Conservation (phyloP, 1,140 invertebrate species). For the Drosophila trapezifrons region DNA sequence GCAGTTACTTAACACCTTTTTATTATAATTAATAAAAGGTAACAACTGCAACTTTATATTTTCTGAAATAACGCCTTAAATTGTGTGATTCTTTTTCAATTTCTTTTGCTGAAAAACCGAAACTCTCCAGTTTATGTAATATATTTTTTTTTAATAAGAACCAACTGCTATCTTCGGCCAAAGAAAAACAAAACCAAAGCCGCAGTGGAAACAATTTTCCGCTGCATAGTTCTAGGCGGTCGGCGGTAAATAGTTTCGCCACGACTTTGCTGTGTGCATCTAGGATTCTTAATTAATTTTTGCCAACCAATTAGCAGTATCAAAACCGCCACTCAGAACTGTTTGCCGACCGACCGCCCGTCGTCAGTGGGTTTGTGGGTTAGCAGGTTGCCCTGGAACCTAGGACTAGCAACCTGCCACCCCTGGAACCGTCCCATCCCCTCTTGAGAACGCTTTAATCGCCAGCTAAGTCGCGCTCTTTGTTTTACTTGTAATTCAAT, state of each 20-base stretch:
- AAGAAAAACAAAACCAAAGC: slow-evolving; percentile 9
- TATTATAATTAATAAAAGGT: background rate
- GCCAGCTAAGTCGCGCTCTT: slow-evolving; percentile 60
- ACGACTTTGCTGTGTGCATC: slow-evolving; percentile 1
- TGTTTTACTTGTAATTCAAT: slow-evolving; percentile 78
- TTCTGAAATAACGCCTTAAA: too few species aligned
- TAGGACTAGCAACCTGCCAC: background rate
- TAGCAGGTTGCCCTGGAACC: slow-evolving; percentile 41
- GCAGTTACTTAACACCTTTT: background rate
- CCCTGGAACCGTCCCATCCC: background rate
- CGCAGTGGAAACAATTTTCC: slow-evolving; percentile 24
- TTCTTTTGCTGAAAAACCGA: too few species aligned
- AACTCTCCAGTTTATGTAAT: too few species aligned
- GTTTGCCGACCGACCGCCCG: slow-evolving; percentile 27
- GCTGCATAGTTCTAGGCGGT: slow-evolving; percentile 36
- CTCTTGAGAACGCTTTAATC: slow-evolving; percentile 58
- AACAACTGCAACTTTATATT: too few species aligned
- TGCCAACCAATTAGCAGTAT: slow-evolving; percentile 47
- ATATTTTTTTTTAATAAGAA: too few species aligned
- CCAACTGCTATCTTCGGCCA: background rate
- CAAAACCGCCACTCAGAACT: slow-evolving; percentile 37
- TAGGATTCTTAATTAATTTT: slow-evolving; percentile 49
- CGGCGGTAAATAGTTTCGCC: slow-evolving; percentile 13
- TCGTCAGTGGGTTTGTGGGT: slow-evolving; percentile 67
- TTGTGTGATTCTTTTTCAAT: too few species aligned